Evolutionary conservation across 1,140 invertebrate genomes (phyloP), one percentile per base, ranked within the genome.

Genomic region (Bombus sibiricus): DNA sequence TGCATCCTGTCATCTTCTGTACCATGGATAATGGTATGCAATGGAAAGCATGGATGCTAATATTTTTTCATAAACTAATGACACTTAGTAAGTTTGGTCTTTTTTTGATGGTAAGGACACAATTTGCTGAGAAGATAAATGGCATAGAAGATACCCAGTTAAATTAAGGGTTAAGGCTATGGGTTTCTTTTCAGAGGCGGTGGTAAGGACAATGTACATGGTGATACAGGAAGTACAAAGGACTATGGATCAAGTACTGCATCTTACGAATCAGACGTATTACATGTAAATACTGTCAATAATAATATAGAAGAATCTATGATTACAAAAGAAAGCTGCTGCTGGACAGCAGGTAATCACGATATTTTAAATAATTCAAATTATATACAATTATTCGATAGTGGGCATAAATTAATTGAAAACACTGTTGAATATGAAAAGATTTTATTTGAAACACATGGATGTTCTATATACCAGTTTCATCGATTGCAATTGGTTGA

Each of bases 371-470:
- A 73, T 92, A 86, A 89, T 80, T 18, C 85, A 82, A 75, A 88
- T 87, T 68, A 47, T 88, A 80, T 88, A 81, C 53, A 75, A 88
- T 81, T 78, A 71, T 73, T 83, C 83, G 81, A 71, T 81, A 78
- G 59, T 69, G 37, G 25, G 32, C 81, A 66, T 57, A 84, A 83
- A 47, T 72, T 75, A 15, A 74, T 62, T 41, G 87, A 86, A 28
- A 91, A 79, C 85, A 83, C 72, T 81, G 59, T 72, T 57, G 93
- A 94, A 77, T 92, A 92, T 71, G 94, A 94, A 81, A 92, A 91
- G 18, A 93, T 94, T 93, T 91, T 94, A 85, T 91, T 95, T 83
- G 88, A 94, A 84, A 94, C 94, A 53, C 94, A 95, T 85, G 94
- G 94, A 77, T 94, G 94, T 81, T 90, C 92, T 18, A 78, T 90